Percentiles rank a stretch among this genome's conserved stretches.
phyloP scores from a whole-genome alignment of 2,888 invertebrate genomes.

The Isotomurus palustris region DNA sequence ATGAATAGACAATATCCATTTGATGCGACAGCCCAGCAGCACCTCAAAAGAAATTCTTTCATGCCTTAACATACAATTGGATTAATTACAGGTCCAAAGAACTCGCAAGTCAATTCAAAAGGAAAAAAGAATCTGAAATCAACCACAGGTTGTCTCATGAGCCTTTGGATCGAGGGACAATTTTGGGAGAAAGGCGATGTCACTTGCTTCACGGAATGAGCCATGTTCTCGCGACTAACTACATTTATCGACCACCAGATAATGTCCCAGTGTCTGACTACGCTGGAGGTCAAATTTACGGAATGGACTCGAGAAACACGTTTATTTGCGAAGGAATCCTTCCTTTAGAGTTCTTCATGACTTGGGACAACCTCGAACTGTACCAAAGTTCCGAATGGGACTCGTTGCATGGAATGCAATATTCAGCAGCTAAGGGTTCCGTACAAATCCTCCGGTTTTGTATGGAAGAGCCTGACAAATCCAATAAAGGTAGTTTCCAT shows the following conservation, averaged over 20 bases:
- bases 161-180: conserved; percentile 31
- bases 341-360: conserved; percentile 40
- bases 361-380: conserved; percentile 46
- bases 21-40: no score
- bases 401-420: conserved; percentile 33
- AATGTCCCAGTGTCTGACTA: conserved; percentile 29
- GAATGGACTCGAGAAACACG: conserved; percentile 23
- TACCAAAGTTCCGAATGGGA: conserved; percentile 39
- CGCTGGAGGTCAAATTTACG: conserved; percentile 22
- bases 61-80: neutral
- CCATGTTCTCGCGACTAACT: conserved; percentile 34
- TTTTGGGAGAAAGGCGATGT: conserved; percentile 36
- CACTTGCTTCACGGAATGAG: conserved; percentile 37
- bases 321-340: conserved; percentile 41
- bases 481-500: conserved; percentile 26
- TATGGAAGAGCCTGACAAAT: conserved; percentile 43
- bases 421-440: conserved; percentile 43
- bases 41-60: neutral
- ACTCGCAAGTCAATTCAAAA: conserved; percentile 30
- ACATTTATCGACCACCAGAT: conserved; percentile 32
- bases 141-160: conserved; percentile 25
- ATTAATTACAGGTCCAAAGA: conserved; percentile 35
- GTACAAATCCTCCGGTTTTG: conserved; percentile 41
- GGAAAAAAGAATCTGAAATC: conserved; percentile 37
- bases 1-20: no score